Percentiles rank a stretch among this genome's conserved stretches.
phyloP scores from a whole-genome alignment of 2,888 invertebrate genomes.

The Celastrina argiolus region DNA sequence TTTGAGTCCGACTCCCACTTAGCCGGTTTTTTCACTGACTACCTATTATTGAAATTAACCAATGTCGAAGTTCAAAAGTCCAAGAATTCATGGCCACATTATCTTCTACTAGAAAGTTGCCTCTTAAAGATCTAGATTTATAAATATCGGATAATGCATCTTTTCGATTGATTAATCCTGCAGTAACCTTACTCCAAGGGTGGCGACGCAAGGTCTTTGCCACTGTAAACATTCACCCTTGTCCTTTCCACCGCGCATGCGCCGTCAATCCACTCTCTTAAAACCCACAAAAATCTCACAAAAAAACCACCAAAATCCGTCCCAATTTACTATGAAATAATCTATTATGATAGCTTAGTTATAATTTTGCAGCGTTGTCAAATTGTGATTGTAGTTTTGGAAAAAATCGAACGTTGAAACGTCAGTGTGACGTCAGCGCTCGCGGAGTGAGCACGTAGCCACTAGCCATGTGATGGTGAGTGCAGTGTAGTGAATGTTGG shows the following conservation, averaged over 20 bases:
- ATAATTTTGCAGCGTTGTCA: neutral
- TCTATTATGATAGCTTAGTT: neutral
- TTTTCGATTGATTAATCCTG: constrained; percentile 15
- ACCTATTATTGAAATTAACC: too few relatives aligned
- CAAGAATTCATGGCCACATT: too few relatives aligned
- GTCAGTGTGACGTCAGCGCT: constrained; percentile 61
- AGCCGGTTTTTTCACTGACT: too few relatives aligned
- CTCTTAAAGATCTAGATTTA: neutral
- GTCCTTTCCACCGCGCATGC: constrained; percentile 63
- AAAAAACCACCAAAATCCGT: neutral
- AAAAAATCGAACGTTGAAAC: constrained; percentile 30
- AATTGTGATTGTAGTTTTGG: neutral
- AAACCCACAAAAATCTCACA: constrained; percentile 28
- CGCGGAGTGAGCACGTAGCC: constrained; percentile 51
- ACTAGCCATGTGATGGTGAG: constrained; percentile 69
- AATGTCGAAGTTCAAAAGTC: too few relatives aligned
- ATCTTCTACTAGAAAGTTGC: neutral
- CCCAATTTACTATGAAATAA: neutral
- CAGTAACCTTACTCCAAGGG: constrained; percentile 30
- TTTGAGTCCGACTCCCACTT: too few relatives aligned
- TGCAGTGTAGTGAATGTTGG: constrained; percentile 38
- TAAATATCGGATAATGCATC: neutral
- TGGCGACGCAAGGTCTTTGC: constrained; percentile 30
- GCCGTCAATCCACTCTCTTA: constrained; percentile 43
- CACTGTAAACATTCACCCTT: constrained; percentile 49